These are phyloP conservation scores for Galerucella nymphaeae DNA, from an alignment of 2,888 invertebrate species.

Conservation along the genomic window DNA sequence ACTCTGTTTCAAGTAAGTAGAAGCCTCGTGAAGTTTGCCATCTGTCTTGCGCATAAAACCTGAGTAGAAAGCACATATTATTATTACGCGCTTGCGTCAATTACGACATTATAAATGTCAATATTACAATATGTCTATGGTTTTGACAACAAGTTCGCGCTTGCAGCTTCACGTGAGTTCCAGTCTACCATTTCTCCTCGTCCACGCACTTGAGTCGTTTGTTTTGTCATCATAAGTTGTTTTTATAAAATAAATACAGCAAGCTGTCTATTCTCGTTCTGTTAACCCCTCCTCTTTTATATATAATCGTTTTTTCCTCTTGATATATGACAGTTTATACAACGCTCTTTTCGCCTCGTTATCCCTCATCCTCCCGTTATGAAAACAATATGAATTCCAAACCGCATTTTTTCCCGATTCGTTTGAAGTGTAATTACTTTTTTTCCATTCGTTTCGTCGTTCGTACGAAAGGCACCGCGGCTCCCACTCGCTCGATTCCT, in stretches of 20 bases:
- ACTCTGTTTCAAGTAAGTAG: no score
- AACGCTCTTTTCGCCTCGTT: slow-evolving; percentile 55
- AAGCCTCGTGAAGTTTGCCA: no score
- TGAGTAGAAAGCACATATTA: no score
- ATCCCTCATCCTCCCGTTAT: slow-evolving; percentile 61
- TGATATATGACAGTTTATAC: slow-evolving; percentile 64
- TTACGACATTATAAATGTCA: no score
- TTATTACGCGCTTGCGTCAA: no score
- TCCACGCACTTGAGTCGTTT: no score
- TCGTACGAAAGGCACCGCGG: slow-evolving; percentile 12
- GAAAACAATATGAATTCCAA: slow-evolving; percentile 67
- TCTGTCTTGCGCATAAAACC: no score
- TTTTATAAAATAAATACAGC: neutral
- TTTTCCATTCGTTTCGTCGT: slow-evolving; percentile 51
- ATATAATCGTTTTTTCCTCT: slow-evolving; percentile 53
- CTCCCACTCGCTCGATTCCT: slow-evolving; percentile 4
- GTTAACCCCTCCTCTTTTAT: slow-evolving; percentile 49
- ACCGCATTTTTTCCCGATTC: slow-evolving; percentile 64
- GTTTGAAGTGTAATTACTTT: slow-evolving; percentile 67
- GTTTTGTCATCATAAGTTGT: neutral
- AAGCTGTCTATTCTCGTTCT: slow-evolving; percentile 8
- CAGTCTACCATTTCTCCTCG: no score
- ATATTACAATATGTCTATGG: no score
- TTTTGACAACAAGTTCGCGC: no score
- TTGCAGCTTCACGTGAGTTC: no score